These are phyloP conservation scores for Clunio marinus DNA, from an alignment of 2,888 invertebrate species.

Conservation along the genomic window DNA sequence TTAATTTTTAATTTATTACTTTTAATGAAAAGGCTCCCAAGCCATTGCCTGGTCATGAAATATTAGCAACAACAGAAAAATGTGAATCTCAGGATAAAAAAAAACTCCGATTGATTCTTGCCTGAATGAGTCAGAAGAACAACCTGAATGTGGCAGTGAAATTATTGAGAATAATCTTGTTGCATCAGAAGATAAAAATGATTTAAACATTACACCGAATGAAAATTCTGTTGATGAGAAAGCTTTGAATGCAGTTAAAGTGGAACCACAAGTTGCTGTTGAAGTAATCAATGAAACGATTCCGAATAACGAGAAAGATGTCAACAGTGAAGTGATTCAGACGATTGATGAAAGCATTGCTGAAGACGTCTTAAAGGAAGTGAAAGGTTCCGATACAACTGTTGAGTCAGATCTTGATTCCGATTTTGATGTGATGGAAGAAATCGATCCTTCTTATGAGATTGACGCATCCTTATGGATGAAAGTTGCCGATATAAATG, in stretches of 20 bases:
- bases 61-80: background rate
- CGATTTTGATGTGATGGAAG: constrained; percentile 31
- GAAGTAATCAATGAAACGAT: no score
- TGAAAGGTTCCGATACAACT: constrained; percentile 37
- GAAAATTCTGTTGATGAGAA: background rate
- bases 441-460: constrained; percentile 28
- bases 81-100: constrained; percentile 37
- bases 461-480: constrained; percentile 22
- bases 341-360: background rate
- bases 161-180: no score
- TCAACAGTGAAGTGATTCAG: no score
- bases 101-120: constrained; percentile 36
- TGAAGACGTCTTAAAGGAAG: constrained; percentile 42
- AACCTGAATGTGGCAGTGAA: background rate
- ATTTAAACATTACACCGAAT: background rate
- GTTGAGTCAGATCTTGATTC: constrained; percentile 48
- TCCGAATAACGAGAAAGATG: no score
- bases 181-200: no score
- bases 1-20: no score
- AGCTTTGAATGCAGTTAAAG: background rate
- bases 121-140: constrained; percentile 20
- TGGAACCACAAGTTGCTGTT: background rate
- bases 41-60: constrained; percentile 5
- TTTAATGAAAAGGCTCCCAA: no score
- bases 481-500: constrained; percentile 8